Evolutionary conservation across 2,113 vertebrate genomes (phyloP), one percentile per base, ranked within the genome.

Genomic region (Psophia crepitans): DNA sequence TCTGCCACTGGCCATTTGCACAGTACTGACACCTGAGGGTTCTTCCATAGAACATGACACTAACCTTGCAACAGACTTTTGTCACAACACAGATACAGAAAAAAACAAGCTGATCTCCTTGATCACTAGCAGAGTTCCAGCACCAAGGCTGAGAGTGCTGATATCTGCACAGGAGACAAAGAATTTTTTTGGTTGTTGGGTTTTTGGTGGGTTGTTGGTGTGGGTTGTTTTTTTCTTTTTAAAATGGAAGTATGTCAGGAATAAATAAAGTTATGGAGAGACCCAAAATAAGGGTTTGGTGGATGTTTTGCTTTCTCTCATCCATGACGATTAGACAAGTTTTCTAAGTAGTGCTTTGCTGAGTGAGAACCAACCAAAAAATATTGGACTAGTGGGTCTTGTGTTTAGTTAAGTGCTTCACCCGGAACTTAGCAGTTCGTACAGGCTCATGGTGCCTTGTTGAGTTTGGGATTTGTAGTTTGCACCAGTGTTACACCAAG

Each of bases 161-260:
- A 63, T 63, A 41, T 70, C n/a, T 66, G 51, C 73, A 28, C 6
- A 27, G 10, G 9, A 18, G 74, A 10, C 5, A 75, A 33, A 4
- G 19, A 32, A 18, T 7, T 30, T 13, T 35, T 41, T 65, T 66
- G 11, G 8, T 2, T n/a, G 5, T 21, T 49, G 61, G 13, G 7
- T 3, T 74, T 49, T 23, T 24, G 11, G 2, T 48, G 61, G 4
- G 1, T 14, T n/a, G n/a, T n/a, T n/a, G n/a, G n/a, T n/a, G n/a
- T 37, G 49, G 53, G 27, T 53, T 53, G 27, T 14, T 32, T 28
- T 75, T 43, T 33, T 26, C 5, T 27, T 79, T 76, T 88, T 63
- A 8, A 39, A 84, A 63, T 19, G 8, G 35, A 71, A 58, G 18
- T 7, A 3, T 51, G 24, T 26, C 24, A 73, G 10, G 32, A 78